A percentile compares a stretch with the other conserved stretches of the same genome.
Evolutionary conservation across 64 coral and sea anemone species (phyloP).

Genomic region (Dendronephthya gigantea): DNA sequence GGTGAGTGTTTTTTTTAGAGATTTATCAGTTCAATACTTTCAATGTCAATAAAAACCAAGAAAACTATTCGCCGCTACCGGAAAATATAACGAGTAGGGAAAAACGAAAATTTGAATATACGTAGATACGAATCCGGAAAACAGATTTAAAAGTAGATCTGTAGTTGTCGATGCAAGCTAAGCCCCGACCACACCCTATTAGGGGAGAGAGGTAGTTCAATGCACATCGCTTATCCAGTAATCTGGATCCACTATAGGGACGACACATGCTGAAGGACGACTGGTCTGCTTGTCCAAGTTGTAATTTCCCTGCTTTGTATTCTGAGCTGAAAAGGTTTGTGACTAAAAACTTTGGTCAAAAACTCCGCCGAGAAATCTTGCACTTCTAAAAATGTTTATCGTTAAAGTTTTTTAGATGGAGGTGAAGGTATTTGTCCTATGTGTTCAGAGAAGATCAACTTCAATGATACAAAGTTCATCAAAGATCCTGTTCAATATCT

Average conservation of each 20-base stretch:
- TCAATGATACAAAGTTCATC: not conserved
- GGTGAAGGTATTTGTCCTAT: conserved; percentile 17
- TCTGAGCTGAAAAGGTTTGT: conserved; percentile 76
- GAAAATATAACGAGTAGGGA: too few species aligned
- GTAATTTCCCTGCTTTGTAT: conserved; percentile 84
- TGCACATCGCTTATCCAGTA: too few species aligned
- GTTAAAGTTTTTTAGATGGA: not conserved
- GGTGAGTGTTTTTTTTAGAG: conserved; percentile 22
- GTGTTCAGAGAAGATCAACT: conserved; percentile 1
- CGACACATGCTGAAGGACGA: conserved; percentile 92
- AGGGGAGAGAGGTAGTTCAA: too few species aligned
- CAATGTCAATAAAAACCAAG: not conserved
- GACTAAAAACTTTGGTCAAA: conserved; percentile 54
- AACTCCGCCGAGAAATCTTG: not conserved
- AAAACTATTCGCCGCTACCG: not conserved
- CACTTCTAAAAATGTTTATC: not conserved
- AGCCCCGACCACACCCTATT: too few species aligned
- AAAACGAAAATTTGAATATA: too few species aligned
- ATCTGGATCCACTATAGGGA: conserved; percentile 28
- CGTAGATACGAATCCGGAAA: too few species aligned
- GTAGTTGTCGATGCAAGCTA: too few species aligned
- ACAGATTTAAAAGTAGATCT: too few species aligned
- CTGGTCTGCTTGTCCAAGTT: conserved; percentile 81
- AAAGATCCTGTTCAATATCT: conserved; percentile 1
- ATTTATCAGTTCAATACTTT: not conserved